Evolutionary conservation across 2,888 invertebrate species (phyloP), one percentile per base, ranked within the genome.

Genomic region (Synergus umbraculus): DNA sequence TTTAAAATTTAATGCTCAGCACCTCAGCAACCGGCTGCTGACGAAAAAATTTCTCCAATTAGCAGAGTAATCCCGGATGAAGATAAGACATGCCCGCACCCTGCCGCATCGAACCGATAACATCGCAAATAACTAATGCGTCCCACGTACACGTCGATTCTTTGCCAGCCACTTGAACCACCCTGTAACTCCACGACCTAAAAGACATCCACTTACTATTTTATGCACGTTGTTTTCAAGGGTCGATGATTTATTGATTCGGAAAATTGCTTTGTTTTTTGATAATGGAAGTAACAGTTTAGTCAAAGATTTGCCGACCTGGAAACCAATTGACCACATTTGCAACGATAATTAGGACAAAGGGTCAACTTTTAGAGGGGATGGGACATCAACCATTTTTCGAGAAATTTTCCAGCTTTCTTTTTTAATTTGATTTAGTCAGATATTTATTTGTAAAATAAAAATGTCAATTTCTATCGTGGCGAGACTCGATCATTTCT

Each of bases 1-100:
- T 89, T 88, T 87, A 86, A 78, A 86, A 86, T 85, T 88, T 86
- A 87, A 88, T 87, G 86, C 85, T 86, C 80, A 85, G 81, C 80
- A 22, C 22, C 12, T 46, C 76, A 82, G 80, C 78, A 83, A 83
- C 80, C 80, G 76, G 83, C 79, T 81, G 80, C 81, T 83, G 83
- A 80, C 83, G 85, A 89, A 88, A 89, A 89, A 86, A 89, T 89
- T 90, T 88, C 85, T 88, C 89, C 89, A 90, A 90, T 90, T 90
- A 90, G 88, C 78, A 82, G 83, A 87, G 87, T 87, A 86, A 85
- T 84, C 76, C 73, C 37, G 82, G 86, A 88, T 86, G 83, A 76
- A 88, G 89, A 90, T 90, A 89, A 89, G 88, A 87, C 90, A 89
- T 88, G 87, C 85, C 85, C 90, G 89, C 88, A 87, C 85, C 85